Evolutionary conservation across 2,888 invertebrate species (phyloP), one percentile per base, ranked within the genome.

Genomic region (Acrobasis repandana): DNA sequence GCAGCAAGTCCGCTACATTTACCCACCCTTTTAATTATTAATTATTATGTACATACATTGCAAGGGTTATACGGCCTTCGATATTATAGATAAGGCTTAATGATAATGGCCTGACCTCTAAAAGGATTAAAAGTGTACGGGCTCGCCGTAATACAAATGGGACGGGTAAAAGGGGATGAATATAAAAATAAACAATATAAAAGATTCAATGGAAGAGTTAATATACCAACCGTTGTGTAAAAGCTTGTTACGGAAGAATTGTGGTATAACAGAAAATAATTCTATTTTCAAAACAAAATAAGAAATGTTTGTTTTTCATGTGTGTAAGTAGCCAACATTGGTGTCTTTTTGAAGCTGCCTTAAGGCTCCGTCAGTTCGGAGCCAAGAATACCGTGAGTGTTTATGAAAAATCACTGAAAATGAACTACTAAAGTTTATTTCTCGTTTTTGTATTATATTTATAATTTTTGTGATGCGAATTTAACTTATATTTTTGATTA

Each of bases 101-200:
- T 72, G 76, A 70, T 75, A 76, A 77, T 74, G 69, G 68, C 74
- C 57, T 67, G 69, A 75, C 67, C 75, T 71, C 65, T 69, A 61
- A 72, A 70, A 73, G 77, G 74, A 76, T 79, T 75, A 77, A 76
- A 77, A 74, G 72, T 73, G 67, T 73, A 70, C 67, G 63, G 68
- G 65, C 63, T 67, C 63, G 38, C 54, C 49, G 58, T 61, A 61
- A 73, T 65, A 73, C 70, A 72, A 73, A 71, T 73, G 66, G 71
- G 70, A 63, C 48, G 60, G 33, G 51, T 63, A 61, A 58, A 61
- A 62, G 47, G 66, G 65, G 67, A 67, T 67, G 64, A 71, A 71
- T 68, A 70, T 58, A 62, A 71, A 69, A 71, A 69, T 70, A 75
- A 69, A 76, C 70, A 75, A 65, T 67, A 67, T 68, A 64, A 68